phyloP scores from a whole-genome alignment of 2,888 invertebrate genomes.

The Cheilosia soror region DNA sequence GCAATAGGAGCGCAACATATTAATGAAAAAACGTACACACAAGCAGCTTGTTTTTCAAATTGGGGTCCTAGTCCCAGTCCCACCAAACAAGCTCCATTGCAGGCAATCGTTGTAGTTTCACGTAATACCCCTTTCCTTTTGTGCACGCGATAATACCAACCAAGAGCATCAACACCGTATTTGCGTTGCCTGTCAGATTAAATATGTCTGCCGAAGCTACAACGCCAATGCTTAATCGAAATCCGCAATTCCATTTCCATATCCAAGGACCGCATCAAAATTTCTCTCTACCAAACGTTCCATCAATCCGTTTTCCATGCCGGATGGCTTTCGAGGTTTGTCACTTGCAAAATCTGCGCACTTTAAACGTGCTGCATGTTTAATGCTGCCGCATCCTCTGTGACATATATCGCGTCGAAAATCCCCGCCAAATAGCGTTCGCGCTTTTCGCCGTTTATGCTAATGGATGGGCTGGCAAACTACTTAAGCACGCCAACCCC shows the following conservation, averaged over 20 bases:
- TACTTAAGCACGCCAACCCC: slow-evolving; percentile 19
- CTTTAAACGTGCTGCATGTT: slow-evolving; percentile 56
- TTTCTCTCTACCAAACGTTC: slow-evolving; percentile 30
- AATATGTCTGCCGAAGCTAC: slow-evolving; percentile 29
- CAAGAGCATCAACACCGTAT: slow-evolving; percentile 24
- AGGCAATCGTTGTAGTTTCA: slow-evolving; percentile 24
- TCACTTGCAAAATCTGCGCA: slow-evolving; percentile 42
- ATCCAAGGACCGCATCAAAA: slow-evolving; percentile 46
- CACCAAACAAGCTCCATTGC: not conserved
- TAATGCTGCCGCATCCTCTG: slow-evolving; percentile 38
- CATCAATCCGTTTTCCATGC: slow-evolving; percentile 24
- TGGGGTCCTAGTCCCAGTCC: no score
- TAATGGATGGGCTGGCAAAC: slow-evolving; percentile 44
- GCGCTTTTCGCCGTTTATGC: slow-evolving; percentile 43
- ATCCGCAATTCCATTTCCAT: slow-evolving; percentile 38
- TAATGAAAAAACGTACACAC: no score
- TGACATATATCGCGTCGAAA: slow-evolving; percentile 22
- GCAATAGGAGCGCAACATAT: no score
- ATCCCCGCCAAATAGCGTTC: slow-evolving; percentile 25
- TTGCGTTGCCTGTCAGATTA: slow-evolving; percentile 33
- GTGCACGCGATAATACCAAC: slow-evolving; percentile 11
- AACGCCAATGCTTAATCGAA: slow-evolving; percentile 41
- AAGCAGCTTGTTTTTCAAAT: no score
- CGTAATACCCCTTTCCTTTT: slow-evolving; percentile 31
- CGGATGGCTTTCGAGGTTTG: slow-evolving; percentile 45